Evolutionary conservation across 2,888 invertebrate genomes (phyloP), one percentile per base, ranked within the genome.

Genomic region (Ptilodon capucinus): DNA sequence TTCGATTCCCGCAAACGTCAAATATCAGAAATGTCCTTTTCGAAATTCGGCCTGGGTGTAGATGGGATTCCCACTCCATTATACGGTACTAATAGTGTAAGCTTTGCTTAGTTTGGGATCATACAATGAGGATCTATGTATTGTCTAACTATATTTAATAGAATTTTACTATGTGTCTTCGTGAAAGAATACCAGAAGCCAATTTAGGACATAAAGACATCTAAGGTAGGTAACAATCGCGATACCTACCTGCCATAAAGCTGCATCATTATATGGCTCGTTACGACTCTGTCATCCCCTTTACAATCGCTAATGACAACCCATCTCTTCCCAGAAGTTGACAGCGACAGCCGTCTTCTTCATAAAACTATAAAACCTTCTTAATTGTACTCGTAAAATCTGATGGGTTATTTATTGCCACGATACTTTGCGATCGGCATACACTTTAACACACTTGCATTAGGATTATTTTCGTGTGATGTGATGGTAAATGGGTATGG

Each of bases 221-320:
- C 53, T 49, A 49, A 55, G 46, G 51, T 62, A 38, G 46, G 34
- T 50, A 57, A 54, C 57, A 57, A 61, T 61, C 59, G 50, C 48
- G 49, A 58, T 44, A 50, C 51, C 53, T 43, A 53, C 49, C 57
- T 44, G 54, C 57, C 67, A 75, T 85, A 84, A 86, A 86, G 46
- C 46, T 16, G 60, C 61, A 74, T 82, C 81, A 84, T 84, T 83
- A 81, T 70, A 70, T 65, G 60, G 57, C 84, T 87, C 74, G 85
- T 87, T 88, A 85, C 77, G 71, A 75, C 77, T 78, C 84, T 88
- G 88, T 84, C 87, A 76, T 84, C 81, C 65, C 54, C 51, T 86
- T 89, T 89, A 89, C 83, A 78, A 73, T 76, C 86, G 65, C 69
- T 89, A 89, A 89, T 89, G 84, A 86, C 85, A 84, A 72, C 72